These are phyloP conservation scores for Atractosteus spatula DNA, from an alignment of 2,113 vertebrate genomes.

Conservation along the genomic window DNA sequence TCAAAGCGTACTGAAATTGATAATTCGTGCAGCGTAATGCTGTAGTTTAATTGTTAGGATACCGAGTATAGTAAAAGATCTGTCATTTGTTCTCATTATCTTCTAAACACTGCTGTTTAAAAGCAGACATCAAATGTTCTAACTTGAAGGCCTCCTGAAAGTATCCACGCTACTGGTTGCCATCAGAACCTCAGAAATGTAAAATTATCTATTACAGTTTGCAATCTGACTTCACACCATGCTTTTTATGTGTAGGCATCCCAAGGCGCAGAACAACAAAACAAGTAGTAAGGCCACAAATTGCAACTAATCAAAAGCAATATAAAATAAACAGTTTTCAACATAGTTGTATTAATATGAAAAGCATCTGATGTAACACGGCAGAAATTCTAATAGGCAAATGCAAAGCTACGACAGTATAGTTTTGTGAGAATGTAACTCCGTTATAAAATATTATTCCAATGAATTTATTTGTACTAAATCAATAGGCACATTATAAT, in stretches of 20 bases:
- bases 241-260: slow-evolving; percentile 62
- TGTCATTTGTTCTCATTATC: slow-evolving; percentile 73
- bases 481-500: too few relatives aligned
- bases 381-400: not conserved
- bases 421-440: too few relatives aligned
- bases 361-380: slow-evolving; percentile 16
- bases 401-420: too few relatives aligned
- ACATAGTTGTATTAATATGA: slow-evolving; percentile 31
- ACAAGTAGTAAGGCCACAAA: slow-evolving; percentile 51
- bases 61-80: slow-evolving; percentile 56
- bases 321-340: slow-evolving; percentile 39
- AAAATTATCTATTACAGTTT: slow-evolving; percentile 66
- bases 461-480: not conserved
- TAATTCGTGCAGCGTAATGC: slow-evolving; percentile 58
- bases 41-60: slow-evolving; percentile 64
- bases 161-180: slow-evolving; percentile 46
- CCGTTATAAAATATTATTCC: too few relatives aligned
- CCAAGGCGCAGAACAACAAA: slow-evolving; percentile 51
- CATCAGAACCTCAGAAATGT: slow-evolving; percentile 67
- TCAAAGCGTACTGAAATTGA: slow-evolving; percentile 45
- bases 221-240: slow-evolving; percentile 60
- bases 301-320: slow-evolving; percentile 67
- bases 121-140: slow-evolving; percentile 66
- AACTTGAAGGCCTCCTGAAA: slow-evolving; percentile 67
- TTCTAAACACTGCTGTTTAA: slow-evolving; percentile 64